Evolutionary conservation across 2,797 vertebrate species (phyloP), one percentile per base, ranked within the genome.

Genomic region (Siniperca undulata): DNA sequence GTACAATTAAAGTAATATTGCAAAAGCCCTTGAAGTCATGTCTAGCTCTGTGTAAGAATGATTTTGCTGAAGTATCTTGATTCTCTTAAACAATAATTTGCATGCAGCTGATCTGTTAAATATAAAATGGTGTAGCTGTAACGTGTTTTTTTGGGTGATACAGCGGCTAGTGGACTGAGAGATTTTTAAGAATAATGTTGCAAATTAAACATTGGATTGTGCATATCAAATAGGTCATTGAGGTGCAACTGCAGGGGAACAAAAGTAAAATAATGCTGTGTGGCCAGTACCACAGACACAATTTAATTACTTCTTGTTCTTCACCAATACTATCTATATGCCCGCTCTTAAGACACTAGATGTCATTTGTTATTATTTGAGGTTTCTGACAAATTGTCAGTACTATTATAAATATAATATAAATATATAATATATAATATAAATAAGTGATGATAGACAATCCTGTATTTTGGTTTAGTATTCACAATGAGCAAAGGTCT

Each of bases 1-100:
- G 53, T 81, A 38, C 22, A 80, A 79, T 90, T 70, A 79, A 77
- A 68, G 52, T 81, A 48, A 85, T 83, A 73, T 38, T 12, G 22
- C 40, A 73, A 83, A 80, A 22, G 24, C 56, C 62, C 42, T 80
- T 81, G 40, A 74, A 81, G 66, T 62, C 36, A 52, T 78, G 77
- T 77, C 78, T 71, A 66, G 76, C 58, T 74, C 20, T 1, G 60
- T 36, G 17, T 68, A 72, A 17, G 50, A 85, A 69, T 14, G 66
- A 77, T 72, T 82, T 79, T 60, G 50, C 52, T 67, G 12, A 78
- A 68, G 27, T 65, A 56, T 72, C 46, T 69, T 53, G 40, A 83
- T 69, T 78, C 30, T 42, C 50, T 64, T 77, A 30, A 80, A 77
- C 50, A 46, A 56, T 77, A 3, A 75, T 76, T 78, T 76, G n/a